Evolutionary conservation across 2,113 vertebrate genomes (phyloP), one percentile per base, ranked within the genome.

Genomic region (Pseudorhombus dupliciocellatus): DNA sequence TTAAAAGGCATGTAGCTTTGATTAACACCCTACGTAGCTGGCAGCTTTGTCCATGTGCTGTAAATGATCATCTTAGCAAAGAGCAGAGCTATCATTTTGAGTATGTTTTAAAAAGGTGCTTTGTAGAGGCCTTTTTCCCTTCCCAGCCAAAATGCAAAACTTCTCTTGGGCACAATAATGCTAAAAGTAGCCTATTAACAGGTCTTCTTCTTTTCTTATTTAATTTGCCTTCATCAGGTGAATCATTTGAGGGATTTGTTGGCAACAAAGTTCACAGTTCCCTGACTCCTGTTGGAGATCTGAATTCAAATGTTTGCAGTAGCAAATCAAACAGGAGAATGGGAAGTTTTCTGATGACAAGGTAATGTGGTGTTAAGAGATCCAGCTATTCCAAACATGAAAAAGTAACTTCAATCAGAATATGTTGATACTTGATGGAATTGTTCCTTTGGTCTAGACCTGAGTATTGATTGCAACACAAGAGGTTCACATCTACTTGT

Each of bases 1-100:
- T 90, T 87, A 91, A 89, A 92, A 85, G 83, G 85, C 81, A 81
- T 90, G 87, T 77, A 89, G 85, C 90, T 92, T 93, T 92, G 93
- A 93, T 93, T 93, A 93, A 89, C 88, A 86, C 65, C 79, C 70
- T 69, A 52, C 86, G 88, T 90, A 90, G 69, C 75, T 74, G 81
- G 77, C 73, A 75, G 80, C 89, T 90, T 92, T 93, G 87, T 91
- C 83, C 81, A 37, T 77, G 68, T 66, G 74, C 75, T 90, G 88
- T 84, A 88, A 91, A 91, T 90, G 78, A 93, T 91, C 87, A 87
- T 88, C 85, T 90, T 73, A 77, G 87, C 69, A 82, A 78, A 84
- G 77, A 85, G 62, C 79, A 86, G 76, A 80, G 85, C 82, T 87
- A 87, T 87, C 66, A 85, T 87, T 88, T 89, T 75, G 72, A 90